Percentiles rank a stretch among this genome's conserved stretches.
These are phyloP conservation scores for Peromyscus maniculatus DNA, from an alignment of 2,113 vertebrate species.

Conservation along the genomic window DNA sequence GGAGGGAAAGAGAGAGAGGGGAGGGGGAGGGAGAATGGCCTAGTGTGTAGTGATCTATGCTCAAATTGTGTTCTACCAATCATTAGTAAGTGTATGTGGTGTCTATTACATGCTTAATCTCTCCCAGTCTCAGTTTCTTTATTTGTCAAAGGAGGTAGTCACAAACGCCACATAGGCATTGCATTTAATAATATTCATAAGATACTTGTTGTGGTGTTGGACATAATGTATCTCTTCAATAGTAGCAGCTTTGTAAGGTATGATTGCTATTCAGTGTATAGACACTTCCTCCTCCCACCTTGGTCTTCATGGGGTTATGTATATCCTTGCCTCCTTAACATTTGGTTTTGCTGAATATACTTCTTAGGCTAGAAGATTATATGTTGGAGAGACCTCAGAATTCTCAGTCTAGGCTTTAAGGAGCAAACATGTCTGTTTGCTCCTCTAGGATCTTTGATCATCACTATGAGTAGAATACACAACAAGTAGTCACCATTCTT, in stretches of 20 bases:
- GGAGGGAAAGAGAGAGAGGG: rapidly evolving
- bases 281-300: not conserved
- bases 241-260: not conserved
- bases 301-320: not conserved
- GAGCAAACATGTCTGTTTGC: not conserved
- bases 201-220: not conserved
- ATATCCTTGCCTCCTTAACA: not conserved
- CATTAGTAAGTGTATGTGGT: not conserved
- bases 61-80: not conserved
- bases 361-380: not conserved
- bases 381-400: not conserved
- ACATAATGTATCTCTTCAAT: not conserved
- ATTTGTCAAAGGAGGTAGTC: slow-evolving; percentile 5
- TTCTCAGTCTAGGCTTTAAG: not conserved
- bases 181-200: not conserved
- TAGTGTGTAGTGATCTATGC: not conserved
- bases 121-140: not conserved
- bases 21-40: not conserved
- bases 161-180: not conserved
- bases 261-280: not conserved
- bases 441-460: not conserved
- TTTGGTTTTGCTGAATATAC: not conserved
- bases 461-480: not conserved
- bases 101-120: not conserved
- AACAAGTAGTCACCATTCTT: not conserved